Conservation (phyloP, 2,113 vertebrate species). For the Tragelaphus imberbis region DNA sequence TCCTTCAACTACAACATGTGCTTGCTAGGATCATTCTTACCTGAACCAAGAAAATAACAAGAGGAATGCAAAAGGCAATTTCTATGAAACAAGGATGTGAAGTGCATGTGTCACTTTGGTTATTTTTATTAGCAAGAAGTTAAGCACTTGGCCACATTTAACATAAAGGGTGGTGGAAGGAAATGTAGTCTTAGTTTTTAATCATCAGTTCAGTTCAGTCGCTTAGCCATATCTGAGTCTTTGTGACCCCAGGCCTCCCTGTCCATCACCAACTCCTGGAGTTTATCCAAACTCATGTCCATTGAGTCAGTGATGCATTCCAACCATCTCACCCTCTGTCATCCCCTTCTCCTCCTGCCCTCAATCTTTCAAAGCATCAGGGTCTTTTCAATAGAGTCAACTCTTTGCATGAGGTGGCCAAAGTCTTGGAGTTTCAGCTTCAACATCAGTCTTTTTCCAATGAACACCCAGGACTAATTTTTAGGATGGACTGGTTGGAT, state of each 20-base stretch:
- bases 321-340: neutral
- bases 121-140: neutral
- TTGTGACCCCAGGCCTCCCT: neutral
- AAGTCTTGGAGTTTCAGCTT: neutral
- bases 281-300: neutral
- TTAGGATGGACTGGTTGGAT: neutral
- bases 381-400: neutral
- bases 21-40: neutral
- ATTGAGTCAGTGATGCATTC: neutral
- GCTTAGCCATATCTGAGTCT: rapidly evolving
- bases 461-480: neutral
- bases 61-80: neutral
- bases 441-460: neutral
- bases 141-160: neutral
- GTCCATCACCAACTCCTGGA: neutral
- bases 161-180: neutral
- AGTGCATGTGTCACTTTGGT: neutral
- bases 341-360: neutral
- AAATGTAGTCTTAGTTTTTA: neutral
- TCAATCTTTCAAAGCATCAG: neutral
- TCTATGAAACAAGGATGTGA: neutral
- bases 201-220: neutral
- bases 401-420: rapidly evolving
- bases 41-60: neutral
- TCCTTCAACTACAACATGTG: neutral